A percentile compares a stretch with the other conserved stretches of the same genome.
These are phyloP conservation scores for Conger conger DNA, from an alignment of 2,113 vertebrate genomes.

Conservation along the genomic window DNA sequence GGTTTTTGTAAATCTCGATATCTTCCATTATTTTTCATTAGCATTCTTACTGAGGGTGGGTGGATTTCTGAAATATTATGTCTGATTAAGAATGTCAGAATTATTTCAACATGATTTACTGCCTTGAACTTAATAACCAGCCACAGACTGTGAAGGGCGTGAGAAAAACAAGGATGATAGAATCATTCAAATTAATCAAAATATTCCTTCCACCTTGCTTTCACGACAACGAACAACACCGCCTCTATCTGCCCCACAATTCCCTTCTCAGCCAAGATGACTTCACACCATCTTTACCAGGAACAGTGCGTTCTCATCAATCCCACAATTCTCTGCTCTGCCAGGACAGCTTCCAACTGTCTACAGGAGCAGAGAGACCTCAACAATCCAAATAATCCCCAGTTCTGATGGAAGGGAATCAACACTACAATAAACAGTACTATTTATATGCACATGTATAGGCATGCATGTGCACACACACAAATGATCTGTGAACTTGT, in stretches of 20 bases:
- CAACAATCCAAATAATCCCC: background rate
- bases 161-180: background rate
- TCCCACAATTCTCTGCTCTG: background rate
- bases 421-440: background rate
- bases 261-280: background rate
- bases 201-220: background rate
- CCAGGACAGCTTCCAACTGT: background rate
- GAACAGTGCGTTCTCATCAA: background rate
- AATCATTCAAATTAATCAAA: background rate
- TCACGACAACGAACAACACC: background rate
- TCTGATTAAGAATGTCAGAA: background rate
- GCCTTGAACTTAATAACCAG: background rate
- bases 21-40: background rate
- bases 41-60: background rate
- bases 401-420: background rate
- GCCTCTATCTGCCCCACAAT: background rate
- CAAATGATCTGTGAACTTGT: background rate
- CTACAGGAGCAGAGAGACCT: background rate
- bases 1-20: background rate
- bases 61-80: background rate
- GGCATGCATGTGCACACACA: background rate
- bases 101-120: background rate
- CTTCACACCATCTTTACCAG: background rate
- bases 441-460: background rate
- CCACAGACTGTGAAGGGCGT: background rate